phyloP scores from a whole-genome alignment of 2,888 invertebrate genomes.

The Xestia xanthographa region DNA sequence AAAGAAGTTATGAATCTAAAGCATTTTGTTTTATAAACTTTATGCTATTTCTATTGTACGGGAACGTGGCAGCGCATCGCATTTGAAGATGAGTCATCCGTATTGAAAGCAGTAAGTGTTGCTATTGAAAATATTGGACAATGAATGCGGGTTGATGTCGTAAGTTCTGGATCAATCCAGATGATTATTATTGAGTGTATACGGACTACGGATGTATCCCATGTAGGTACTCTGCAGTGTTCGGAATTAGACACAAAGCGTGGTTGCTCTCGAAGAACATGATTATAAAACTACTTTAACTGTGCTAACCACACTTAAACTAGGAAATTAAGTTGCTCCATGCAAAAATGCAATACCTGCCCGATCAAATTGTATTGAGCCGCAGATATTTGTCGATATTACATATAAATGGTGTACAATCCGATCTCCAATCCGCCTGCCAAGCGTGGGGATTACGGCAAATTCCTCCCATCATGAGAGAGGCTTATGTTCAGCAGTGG shows the following conservation, averaged over 20 bases:
- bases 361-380: neutral
- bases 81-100: slow-evolving; percentile 38
- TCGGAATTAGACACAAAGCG: neutral
- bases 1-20: neutral
- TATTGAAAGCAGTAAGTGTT: slow-evolving; percentile 35
- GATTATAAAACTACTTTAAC: neutral
- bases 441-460: too few species aligned
- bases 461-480: too few species aligned
- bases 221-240: neutral
- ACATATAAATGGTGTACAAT: neutral
- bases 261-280: neutral
- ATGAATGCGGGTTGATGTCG: slow-evolving; percentile 42
- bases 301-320: neutral
- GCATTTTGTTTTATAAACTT: slow-evolving; percentile 18
- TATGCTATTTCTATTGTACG: slow-evolving; percentile 11
- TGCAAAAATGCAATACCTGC: neutral
- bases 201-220: slow-evolving; percentile 26
- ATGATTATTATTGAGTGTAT: slow-evolving; percentile 24
- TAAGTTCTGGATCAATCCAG: slow-evolving; percentile 21
- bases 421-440: too few species aligned
- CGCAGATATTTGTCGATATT: neutral
- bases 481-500: too few species aligned
- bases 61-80: slow-evolving; percentile 26
- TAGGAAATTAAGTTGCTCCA: neutral
- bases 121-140: slow-evolving; percentile 43